A percentile compares a stretch with the other conserved stretches of the same genome.
Evolutionary conservation across 1,140 invertebrate genomes (phyloP).

Genomic region (Pseudomyrmex sp.): DNA sequence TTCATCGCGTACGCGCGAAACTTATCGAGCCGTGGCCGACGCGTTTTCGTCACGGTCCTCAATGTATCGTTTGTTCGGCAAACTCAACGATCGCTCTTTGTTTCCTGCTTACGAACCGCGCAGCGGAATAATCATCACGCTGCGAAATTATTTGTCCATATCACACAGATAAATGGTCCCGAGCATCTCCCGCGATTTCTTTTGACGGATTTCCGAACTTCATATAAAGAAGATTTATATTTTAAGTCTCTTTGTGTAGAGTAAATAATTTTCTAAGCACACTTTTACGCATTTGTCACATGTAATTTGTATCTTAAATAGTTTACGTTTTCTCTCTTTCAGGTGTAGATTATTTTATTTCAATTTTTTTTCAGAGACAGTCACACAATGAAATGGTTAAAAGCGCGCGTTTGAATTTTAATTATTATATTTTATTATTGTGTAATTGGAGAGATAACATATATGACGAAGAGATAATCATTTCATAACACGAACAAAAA

Average conservation of each 20-base stretch:
- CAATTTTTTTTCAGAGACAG: too few species aligned
- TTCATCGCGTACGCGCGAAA: constrained; percentile 1
- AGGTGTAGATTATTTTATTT: too few species aligned
- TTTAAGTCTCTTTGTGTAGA: neutral
- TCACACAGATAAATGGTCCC: constrained; percentile 19
- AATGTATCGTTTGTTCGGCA: constrained; percentile 50
- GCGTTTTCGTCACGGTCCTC: constrained; percentile 48
- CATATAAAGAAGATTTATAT: neutral
- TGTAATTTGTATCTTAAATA: too few species aligned
- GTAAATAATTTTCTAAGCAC: too few species aligned
- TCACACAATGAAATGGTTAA: too few species aligned
- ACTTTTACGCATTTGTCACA: too few species aligned
- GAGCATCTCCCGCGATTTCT: constrained; percentile 30
- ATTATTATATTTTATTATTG: too few species aligned
- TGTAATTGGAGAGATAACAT: too few species aligned
- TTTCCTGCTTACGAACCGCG: constrained; percentile 61
- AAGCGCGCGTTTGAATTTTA: too few species aligned
- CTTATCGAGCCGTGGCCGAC: constrained; percentile 31
- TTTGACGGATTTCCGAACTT: neutral
- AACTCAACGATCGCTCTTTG: constrained; percentile 50
- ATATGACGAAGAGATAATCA: too few species aligned
- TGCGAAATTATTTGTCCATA: constrained; percentile 73
- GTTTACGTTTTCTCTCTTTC: too few species aligned
- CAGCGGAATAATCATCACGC: constrained; percentile 55
- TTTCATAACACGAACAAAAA: too few species aligned